Conservation (phyloP, 2,888 invertebrate species). For the Pyrocoelia pectoralis region DNA sequence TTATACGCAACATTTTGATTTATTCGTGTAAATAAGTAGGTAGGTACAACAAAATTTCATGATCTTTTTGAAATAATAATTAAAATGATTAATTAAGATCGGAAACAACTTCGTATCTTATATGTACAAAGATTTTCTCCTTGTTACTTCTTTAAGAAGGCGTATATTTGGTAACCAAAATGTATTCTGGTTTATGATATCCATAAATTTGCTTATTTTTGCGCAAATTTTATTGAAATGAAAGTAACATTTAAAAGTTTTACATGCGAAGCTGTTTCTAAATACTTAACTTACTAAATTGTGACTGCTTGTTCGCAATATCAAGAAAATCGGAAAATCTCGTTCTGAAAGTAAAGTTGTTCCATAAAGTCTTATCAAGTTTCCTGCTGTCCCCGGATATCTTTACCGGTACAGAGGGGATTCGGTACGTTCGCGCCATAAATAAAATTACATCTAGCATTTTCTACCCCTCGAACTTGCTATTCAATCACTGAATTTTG, state of each 20-base stretch:
- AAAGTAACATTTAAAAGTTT: neutral
- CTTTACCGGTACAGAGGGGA: constrained; percentile 35
- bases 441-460: constrained; percentile 28
- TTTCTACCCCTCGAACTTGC: constrained; percentile 29
- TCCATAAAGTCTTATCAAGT: constrained; percentile 43
- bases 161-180: too few species aligned
- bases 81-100: too few species aligned
- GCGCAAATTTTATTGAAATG: neutral
- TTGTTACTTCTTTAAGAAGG: too few species aligned
- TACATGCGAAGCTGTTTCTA: constrained; percentile 11
- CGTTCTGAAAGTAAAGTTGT: constrained; percentile 42
- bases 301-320: constrained; percentile 27
- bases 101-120: too few species aligned
- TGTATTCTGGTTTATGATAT: too few species aligned
- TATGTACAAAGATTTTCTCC: too few species aligned
- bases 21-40: too few species aligned
- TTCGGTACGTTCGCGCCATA: constrained; percentile 29
- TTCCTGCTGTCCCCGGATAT: constrained; percentile 42
- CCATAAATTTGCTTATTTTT: too few species aligned
- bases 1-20: too few species aligned
- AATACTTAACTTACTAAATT: constrained; percentile 26
- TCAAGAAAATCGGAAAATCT: constrained; percentile 33
- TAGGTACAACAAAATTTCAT: too few species aligned
- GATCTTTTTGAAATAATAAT: too few species aligned
- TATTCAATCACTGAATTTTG: constrained; percentile 27